These are phyloP conservation scores for Prolemur simus DNA, from an alignment of 2,113 vertebrate species.

Conservation along the genomic window DNA sequence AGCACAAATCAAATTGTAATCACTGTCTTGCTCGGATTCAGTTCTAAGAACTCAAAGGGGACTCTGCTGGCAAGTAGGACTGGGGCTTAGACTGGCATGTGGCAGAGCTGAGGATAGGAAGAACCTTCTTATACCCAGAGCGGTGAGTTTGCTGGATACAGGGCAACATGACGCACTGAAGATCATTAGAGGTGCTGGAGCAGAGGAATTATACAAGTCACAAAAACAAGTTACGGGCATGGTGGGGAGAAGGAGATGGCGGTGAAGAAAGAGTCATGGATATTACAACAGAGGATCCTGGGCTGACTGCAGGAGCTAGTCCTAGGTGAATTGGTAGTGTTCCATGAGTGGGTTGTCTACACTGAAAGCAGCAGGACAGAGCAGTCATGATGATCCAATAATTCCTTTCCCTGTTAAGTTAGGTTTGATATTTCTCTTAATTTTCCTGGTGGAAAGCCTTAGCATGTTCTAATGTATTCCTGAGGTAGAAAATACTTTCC, in stretches of 20 bases:
- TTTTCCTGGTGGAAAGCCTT: background rate
- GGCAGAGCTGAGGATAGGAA: background rate
- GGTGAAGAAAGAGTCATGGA: background rate
- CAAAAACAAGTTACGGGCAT: background rate
- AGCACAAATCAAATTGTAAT: background rate
- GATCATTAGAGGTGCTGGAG: background rate
- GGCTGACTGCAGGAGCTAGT: background rate
- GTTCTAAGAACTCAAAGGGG: background rate
- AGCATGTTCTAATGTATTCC: background rate
- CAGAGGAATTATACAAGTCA: background rate
- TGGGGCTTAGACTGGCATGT: background rate
- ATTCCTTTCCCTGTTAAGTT: background rate
- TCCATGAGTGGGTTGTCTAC: background rate
- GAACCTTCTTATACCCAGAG: background rate
- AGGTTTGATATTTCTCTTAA: background rate
- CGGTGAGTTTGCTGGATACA: background rate
- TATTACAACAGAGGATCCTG: background rate
- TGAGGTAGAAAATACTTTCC: background rate
- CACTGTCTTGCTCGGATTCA: background rate
- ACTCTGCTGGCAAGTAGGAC: background rate
- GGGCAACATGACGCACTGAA: background rate
- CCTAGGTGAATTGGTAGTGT: background rate
- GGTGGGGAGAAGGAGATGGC: background rate
- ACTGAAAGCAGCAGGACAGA: background rate
- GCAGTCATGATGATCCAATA: background rate